Conservation (phyloP, 2,888 invertebrate genomes). For the Rhodophaea formosa region DNA sequence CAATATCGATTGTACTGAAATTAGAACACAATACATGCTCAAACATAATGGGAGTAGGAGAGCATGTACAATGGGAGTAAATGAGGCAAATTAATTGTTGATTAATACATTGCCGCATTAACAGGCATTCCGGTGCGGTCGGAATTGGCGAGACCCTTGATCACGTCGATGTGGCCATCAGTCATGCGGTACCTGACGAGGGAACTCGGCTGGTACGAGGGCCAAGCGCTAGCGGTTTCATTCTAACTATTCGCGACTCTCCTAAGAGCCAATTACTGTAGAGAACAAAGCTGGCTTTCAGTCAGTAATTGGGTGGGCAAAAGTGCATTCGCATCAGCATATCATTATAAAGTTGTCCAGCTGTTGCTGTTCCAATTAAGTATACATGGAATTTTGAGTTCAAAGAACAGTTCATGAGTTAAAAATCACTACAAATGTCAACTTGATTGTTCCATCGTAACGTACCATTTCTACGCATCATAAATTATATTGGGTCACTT, state of each 20-base stretch:
- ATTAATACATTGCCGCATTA: constrained; percentile 42
- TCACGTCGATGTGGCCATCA: constrained; percentile 46
- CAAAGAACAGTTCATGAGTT: no score
- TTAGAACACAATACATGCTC: constrained; percentile 8
- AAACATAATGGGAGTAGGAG: constrained; percentile 6
- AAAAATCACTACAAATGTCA: no score
- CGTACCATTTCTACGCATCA: no score
- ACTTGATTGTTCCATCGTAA: no score
- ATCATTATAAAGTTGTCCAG: no score
- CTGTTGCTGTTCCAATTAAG: no score
- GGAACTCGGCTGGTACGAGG: constrained; percentile 20
- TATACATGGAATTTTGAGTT: no score
- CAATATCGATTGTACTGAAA: constrained; percentile 14
- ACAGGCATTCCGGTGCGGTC: constrained; percentile 29
- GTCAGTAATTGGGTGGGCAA: no score
- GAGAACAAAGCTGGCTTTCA: no score
- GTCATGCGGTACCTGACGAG: constrained; percentile 41
- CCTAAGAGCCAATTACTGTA: no score
- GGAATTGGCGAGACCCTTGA: constrained; percentile 40
- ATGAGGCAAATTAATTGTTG: constrained; percentile 47
- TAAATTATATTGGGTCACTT: no score
- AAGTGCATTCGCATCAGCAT: no score
- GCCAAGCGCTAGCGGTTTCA: not conserved
- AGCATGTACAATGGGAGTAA: constrained; percentile 14
- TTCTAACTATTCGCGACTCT: not conserved